Evolutionary conservation across 2,888 invertebrate genomes (phyloP).

Genomic region (Fabriciana adippe): DNA sequence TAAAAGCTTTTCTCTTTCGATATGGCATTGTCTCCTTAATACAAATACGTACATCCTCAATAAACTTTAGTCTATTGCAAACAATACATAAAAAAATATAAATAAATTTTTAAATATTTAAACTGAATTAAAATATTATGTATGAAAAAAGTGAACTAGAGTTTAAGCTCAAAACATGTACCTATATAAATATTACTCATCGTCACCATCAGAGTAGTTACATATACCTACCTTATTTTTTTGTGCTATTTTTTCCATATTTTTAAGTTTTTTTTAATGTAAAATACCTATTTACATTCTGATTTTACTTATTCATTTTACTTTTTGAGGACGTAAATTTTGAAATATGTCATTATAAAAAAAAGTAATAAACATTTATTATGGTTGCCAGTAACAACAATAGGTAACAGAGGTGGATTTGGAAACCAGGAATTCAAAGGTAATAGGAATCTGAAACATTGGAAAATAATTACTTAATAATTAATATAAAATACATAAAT

Average conservation of each 20-base stretch:
- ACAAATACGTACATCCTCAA: slow-evolving; percentile 1
- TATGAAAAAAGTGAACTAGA: too few relatives aligned
- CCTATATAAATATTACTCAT: too few relatives aligned
- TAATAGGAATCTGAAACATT: slow-evolving; percentile 24
- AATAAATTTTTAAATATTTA: neutral
- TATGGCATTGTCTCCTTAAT: slow-evolving; percentile 30
- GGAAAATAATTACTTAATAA: slow-evolving; percentile 3
- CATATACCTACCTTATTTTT: neutral
- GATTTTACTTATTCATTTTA: slow-evolving; percentile 6
- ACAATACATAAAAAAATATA: neutral
- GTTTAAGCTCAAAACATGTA: too few relatives aligned
- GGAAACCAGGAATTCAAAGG: slow-evolving; percentile 4
- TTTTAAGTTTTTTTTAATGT: slow-evolving; percentile 3
- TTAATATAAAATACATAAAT: slow-evolving; percentile 30
- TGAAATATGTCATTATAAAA: slow-evolving; percentile 22
- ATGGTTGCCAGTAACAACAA: slow-evolving; percentile 4
- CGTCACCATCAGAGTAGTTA: too few relatives aligned
- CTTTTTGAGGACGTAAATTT: slow-evolving; percentile 8
- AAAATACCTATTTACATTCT: slow-evolving; percentile 12
- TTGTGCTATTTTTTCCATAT: neutral
- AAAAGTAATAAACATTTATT: neutral
- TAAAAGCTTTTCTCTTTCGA: slow-evolving; percentile 31
- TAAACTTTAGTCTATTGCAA: neutral
- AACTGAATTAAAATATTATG: too few relatives aligned
- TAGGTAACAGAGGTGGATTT: too few relatives aligned